A percentile compares a stretch with the other conserved stretches of the same genome.
phyloP scores from a whole-genome alignment of 2,113 vertebrate genomes.

The Falcunculus frontatus region DNA sequence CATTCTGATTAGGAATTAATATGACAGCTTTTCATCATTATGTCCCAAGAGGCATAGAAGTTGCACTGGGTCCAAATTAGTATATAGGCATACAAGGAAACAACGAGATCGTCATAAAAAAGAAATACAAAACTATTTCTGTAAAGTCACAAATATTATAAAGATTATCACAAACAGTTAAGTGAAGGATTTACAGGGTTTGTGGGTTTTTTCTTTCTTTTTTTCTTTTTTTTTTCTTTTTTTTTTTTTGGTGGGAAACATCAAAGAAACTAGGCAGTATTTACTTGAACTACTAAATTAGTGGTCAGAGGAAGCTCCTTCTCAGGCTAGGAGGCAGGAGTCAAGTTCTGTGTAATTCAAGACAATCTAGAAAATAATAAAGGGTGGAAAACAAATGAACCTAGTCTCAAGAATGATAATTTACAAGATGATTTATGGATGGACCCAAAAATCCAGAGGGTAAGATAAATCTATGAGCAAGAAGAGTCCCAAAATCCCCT shows the following conservation, averaged over 20 bases:
- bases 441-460: not conserved
- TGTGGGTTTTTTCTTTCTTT: rapidly evolving
- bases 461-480: not conserved
- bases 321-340: not conserved
- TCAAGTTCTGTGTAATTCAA: not conserved
- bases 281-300: not conserved
- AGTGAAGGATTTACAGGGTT: not conserved
- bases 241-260: not conserved
- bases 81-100: not conserved
- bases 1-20: not conserved
- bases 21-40: not conserved
- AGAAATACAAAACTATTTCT: not conserved
- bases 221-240: rapidly evolving
- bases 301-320: not conserved
- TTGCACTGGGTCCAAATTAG: not conserved
- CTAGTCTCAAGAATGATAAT: not conserved
- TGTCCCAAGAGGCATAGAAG: not conserved
- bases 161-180: not conserved
- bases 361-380: not conserved
- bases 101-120: not conserved
- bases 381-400: not conserved
- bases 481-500: not conserved
- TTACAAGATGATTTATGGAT: not conserved
- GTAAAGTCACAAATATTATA: not conserved
- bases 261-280: not conserved